Evolutionary conservation across 2,113 vertebrate genomes (phyloP).

Genomic region (Perca schrenkii): DNA sequence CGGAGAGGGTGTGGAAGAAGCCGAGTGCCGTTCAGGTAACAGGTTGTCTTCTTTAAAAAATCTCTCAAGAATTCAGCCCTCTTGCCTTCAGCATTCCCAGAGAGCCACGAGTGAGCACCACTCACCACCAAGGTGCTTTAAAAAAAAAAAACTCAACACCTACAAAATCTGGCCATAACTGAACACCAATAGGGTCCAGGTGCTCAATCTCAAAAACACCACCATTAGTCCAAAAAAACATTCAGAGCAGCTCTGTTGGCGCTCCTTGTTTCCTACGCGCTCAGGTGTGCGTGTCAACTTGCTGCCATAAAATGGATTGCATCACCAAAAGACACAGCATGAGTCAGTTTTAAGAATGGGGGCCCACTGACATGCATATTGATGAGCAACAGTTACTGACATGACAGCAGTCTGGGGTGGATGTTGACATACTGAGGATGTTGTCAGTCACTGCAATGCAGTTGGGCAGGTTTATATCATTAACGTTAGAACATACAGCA

Average conservation of each 20-base stretch:
- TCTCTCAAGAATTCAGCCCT: constrained; percentile 50
- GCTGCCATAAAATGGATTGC: constrained; percentile 20
- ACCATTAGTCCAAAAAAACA: neutral
- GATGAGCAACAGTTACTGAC: constrained; percentile 18
- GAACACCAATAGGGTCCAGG: constrained; percentile 58
- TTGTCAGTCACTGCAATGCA: constrained; percentile 35
- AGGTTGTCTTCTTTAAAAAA: constrained; percentile 67
- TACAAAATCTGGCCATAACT: constrained; percentile 39
- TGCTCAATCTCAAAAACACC: constrained; percentile 42
- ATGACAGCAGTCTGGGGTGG: neutral
- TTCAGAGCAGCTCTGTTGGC: neutral
- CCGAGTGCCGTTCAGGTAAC: constrained; percentile 72
- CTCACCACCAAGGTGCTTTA: constrained; percentile 52
- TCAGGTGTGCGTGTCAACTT: constrained; percentile 34
- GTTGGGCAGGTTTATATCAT: constrained; percentile 35
- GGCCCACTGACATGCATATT: constrained; percentile 8
- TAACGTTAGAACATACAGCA: neutral
- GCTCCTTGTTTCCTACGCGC: constrained; percentile 9
- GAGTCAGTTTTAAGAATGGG: constrained; percentile 55
- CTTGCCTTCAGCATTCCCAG: constrained; percentile 56
- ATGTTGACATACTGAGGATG: constrained; percentile 6
- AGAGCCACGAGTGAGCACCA: constrained; percentile 49
- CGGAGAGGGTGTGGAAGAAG: constrained; percentile 70
- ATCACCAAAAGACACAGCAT: constrained; percentile 25
- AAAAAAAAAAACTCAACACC: constrained; percentile 65